Evolutionary conservation across 2,113 vertebrate genomes (phyloP), one percentile per base, ranked within the genome.

Genomic region (Dasyprocta punctata): DNA sequence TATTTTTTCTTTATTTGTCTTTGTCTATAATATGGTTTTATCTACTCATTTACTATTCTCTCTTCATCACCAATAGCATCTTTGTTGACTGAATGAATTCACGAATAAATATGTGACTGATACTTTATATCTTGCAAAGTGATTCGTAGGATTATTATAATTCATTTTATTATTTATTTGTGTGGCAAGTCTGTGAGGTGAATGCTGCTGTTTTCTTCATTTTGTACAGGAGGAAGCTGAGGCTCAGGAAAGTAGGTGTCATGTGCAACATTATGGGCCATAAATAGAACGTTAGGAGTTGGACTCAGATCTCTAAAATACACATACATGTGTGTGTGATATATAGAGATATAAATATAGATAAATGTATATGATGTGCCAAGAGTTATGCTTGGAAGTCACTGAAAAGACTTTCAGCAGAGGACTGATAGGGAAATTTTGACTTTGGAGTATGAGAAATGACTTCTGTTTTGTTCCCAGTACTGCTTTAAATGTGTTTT

Each of bases 381-480:
- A 91, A 86, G 65, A 77, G 58, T 90, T 90, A 78, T 84, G 54
- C 36, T 95, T 94, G 78, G 65, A 95, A 95, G 65, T 6, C 44
- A 94, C 4, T 52, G 44, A 71, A n/a, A 83, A 73, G 73, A 71
- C 67, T 92, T 95, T 36, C 82, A 89, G 77, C 33, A 71, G 73
- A 96, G 47, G 69, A 67, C 28, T 67, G 58, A 65, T 24, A 33
- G 65, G 81, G 30, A 47, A 84, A 92, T 96, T 95, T 87, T 96
- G 58, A 92, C 81, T 92, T 60, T 65, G 58, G 33, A 94, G 60
- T 20, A 44, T 65, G 38, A 97, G 20, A 52, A 49, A 38, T 84
- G 75, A 71, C 41, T 86, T 63, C 56, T 94, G 71, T 82, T 86
- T 96, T 84, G 63, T 56, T 87, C 58, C 26, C 58, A 92, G 33